Evolutionary conservation across 1,140 invertebrate species (phyloP), one percentile per base, ranked within the genome.

Genomic region (Macrobrachium rosenbergii): DNA sequence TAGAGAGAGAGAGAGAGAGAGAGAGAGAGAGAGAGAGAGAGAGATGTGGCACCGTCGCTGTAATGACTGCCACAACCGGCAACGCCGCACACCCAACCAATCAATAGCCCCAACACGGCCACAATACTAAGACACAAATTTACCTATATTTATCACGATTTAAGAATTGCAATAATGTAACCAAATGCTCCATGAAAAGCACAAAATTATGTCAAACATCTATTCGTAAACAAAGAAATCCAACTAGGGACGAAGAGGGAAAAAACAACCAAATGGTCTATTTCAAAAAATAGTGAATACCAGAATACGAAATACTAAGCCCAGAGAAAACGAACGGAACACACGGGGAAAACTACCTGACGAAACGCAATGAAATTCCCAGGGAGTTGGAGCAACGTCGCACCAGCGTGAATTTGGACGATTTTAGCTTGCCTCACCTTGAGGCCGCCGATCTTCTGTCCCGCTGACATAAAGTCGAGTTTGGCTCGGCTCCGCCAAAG

Each of bases 31-130:
- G 52, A 52, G 52, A 52, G 52, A 52, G 69, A 28, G 23, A 28
- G 69, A 72, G 37, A 72, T n/a, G 23, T 72, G 69, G 69, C 69
- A 72, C 69, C 69, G 69, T 43, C 69, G 69, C 69, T 23, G 23
- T 72, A 72, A 72, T 72, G 69, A 72, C 69, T 72, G 69, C 23
- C 23, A 23, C 23, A 28, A 23, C 23, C 37, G 69, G 69, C 69
- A 72, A 72, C 69, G 69, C 37, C 69, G 69, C 69, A 72, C 69
- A 23, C 23, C 64, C 69, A 43, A 72, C 69, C 69, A 72, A 72
- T 72, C 69, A 72, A 72, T 72, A 72, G 69, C 52, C 52, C 52
- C 52, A 52, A 52, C 52, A 52, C 52, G 52, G 52, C 52, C 52
- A 52, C 52, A 52, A 52, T 52, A 52, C 52, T 52, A 52, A 52